A percentile compares a stretch with the other conserved stretches of the same genome.
Conservation (phyloP, 2,797 vertebrate genomes). For the Botia kubotai region DNA sequence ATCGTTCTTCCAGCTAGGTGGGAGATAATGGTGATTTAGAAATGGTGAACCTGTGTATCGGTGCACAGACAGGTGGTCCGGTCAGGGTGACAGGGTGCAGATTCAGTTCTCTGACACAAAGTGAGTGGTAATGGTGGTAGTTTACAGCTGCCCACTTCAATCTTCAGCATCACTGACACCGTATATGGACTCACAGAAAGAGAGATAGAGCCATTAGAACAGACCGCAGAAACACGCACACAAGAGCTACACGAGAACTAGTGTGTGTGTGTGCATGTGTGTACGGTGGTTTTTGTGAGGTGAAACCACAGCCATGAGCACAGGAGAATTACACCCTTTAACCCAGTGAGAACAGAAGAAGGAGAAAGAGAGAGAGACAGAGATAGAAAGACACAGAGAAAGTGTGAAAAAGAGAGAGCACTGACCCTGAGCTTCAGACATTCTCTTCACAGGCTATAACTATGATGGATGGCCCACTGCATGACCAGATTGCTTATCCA, state of each 20-base stretch:
- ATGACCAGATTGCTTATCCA: slow-evolving; percentile 77
- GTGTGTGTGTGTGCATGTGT: neutral
- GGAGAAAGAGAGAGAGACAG: slow-evolving; percentile 21
- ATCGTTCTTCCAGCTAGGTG: neutral
- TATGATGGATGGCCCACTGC: slow-evolving; percentile 74
- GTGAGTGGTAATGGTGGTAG: slow-evolving; percentile 25
- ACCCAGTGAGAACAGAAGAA: slow-evolving; percentile 28
- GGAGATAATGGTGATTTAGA: slow-evolving; percentile 7
- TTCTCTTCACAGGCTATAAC: slow-evolving; percentile 71
- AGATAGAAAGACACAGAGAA: neutral
- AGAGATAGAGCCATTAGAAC: slow-evolving; percentile 27
- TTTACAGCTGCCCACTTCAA: slow-evolving; percentile 46
- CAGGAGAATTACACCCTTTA: slow-evolving; percentile 61
- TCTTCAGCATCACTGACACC: slow-evolving; percentile 44
- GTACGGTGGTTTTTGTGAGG: slow-evolving; percentile 13
- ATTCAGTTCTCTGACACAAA: slow-evolving; percentile 42
- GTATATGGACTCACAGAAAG: slow-evolving; percentile 33
- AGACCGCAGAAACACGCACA: neutral
- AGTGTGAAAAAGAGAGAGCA: slow-evolving; percentile 34
- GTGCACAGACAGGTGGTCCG: slow-evolving; percentile 32
- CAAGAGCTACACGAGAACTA: neutral
- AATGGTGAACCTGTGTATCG: slow-evolving; percentile 17
- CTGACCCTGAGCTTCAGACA: slow-evolving; percentile 66
- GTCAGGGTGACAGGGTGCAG: slow-evolving; percentile 29
- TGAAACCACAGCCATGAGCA: slow-evolving; percentile 61